Evolutionary conservation across 2,797 vertebrate species (phyloP), one percentile per base, ranked within the genome.

Genomic region (Coracias cyanogaster): DNA sequence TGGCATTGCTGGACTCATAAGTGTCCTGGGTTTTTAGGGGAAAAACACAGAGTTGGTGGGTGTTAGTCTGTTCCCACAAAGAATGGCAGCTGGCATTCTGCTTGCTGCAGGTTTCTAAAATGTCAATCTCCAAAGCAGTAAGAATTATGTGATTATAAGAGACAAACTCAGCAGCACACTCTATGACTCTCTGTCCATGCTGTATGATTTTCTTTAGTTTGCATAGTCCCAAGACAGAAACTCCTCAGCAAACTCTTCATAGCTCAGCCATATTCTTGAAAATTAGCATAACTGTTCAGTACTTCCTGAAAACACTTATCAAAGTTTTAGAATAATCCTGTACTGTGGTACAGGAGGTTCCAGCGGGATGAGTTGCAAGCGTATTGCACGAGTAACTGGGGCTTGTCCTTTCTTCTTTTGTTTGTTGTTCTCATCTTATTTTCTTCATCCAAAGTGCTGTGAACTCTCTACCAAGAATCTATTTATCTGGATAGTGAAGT

Each of bases 351-450:
- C 58, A 80, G 48, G 43, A 90, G 12, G 33, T 58, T 90, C 43
- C 46, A 57, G 31, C 21, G 77, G 41, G 48, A 72, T 35, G 35
- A 89, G n/a, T 13, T 17, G 8, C 12, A 82, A 54, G 3, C 7
- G 5, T 57, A 26, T 43, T 2, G 2, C 16, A 7, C 61, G 29
- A 64, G 41, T 82, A 86, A 66, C 3, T 41, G 25, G 10, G 37
- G 74, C 21, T 66, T 85, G 8, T 54, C n/a, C 29, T 83, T 64
- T 82, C 72, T 86, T 35, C 28, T 66, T 76, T 35, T 86, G 12
- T 81, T 92, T 86, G 37, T 69, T 88, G 78, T 90, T 80, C 70
- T 88, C 43, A 41, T 62, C 39, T n/a, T 65, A 54, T 31, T 60
- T 62, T 91, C 37, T 82, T 84, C 35, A 39, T 54, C 18, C n/a